Base-by-base conservation (phyloP, 2,113 vertebrate genomes). In the Pungitius pungitius region DNA sequence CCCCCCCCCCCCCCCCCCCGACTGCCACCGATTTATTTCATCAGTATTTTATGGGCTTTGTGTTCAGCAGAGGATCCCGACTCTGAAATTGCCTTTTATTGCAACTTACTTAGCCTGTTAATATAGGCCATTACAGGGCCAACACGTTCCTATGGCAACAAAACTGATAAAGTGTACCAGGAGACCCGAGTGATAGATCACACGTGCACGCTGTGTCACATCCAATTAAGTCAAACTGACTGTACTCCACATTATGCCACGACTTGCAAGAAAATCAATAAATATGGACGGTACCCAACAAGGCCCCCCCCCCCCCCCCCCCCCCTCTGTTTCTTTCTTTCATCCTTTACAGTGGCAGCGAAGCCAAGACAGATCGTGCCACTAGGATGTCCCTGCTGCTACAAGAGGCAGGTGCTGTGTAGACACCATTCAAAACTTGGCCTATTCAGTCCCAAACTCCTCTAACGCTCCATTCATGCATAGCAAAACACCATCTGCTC, bases 401-500 rank as follows among this genome's bases (percentile, higher is more conserved):
- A 94, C 94, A 95, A 95, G 95, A 95, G 96, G 96, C 98, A 99
- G 98, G 97, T 99, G 98, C 96, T 97, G 95, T 93, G 96, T 94
- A 97, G 97, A 98, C 97, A 96, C 98, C 96, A 99, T 99, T 99
- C 97, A 98, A 92, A 92, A 96, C 94, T 95, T 94, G 94, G 95
- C 95, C 97, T 99, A 99, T 99, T 99, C 96, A 99, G 93, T 95
- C 95, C 93, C n/a, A n/a, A 93, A 96, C 95, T 96, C 95, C 94
- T 96, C 96, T 96, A 96, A 96, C 95, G 95, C 94, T 95, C 95
- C 96, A 98, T 98, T 99, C 98, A 99, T 98, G 96, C 97, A 98
- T 96, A 97, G 97, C 96, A 98, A 98, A 98, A 98, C 96, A 98
- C 98, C 98, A 99, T 99, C 97, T 99, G 97, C 96, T 98, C 96